Conservation (phyloP, 1,140 invertebrate genomes). For the Calliphora vicina region DNA sequence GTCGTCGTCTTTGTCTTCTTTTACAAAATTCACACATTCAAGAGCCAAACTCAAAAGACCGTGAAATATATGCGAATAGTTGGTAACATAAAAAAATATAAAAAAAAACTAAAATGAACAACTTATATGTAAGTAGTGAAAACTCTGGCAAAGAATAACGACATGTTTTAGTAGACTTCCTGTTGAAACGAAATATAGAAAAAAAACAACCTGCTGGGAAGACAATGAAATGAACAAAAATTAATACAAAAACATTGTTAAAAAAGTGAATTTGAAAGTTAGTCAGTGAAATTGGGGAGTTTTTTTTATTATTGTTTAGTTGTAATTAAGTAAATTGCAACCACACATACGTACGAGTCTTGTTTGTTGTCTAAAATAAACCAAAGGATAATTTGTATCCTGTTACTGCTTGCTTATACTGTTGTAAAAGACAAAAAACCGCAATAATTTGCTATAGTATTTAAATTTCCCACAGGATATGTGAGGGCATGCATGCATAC, state of each 20-base stretch:
- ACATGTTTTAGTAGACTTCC: background rate
- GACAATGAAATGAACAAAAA: background rate
- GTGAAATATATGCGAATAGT: slow-evolving; percentile 10
- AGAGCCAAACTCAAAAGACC: background rate
- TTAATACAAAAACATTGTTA: too few relatives aligned
- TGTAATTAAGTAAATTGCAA: background rate
- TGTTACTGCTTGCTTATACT: background rate
- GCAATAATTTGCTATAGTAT: background rate
- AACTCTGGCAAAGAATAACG: background rate
- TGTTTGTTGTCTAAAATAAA: background rate
- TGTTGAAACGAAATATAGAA: background rate
- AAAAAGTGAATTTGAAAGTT: background rate
- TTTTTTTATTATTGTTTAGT: background rate
- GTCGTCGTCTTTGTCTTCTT: background rate
- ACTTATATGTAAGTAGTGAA: background rate
- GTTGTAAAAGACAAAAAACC: background rate
- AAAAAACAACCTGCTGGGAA: background rate
- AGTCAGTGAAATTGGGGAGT: background rate
- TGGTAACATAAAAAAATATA: background rate
- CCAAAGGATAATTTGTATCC: slow-evolving; percentile 16
- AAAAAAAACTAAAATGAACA: background rate
- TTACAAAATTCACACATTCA: background rate
- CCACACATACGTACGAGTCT: background rate
- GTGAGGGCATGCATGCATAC: too few relatives aligned
- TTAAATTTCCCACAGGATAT: background rate